Percentiles rank a stretch among this genome's conserved stretches.
Evolutionary conservation across 1,140 invertebrate genomes (phyloP).

Genomic region (Himalopsyche phryganea): DNA sequence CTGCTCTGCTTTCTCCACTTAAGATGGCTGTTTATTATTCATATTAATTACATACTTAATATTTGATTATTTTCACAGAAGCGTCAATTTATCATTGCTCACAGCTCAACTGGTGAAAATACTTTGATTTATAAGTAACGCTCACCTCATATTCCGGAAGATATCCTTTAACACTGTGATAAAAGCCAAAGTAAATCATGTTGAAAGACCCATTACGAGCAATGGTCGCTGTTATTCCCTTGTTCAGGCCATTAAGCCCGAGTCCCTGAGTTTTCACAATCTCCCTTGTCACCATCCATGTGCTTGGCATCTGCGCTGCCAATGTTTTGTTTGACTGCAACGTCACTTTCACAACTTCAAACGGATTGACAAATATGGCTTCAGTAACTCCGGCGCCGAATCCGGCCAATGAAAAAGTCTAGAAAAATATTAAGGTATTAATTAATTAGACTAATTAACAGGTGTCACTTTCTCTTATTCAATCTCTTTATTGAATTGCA

Average conservation of each 20-base stretch:
- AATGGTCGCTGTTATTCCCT: constrained; percentile 85
- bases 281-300: constrained; percentile 71
- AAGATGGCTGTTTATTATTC: too few relatives aligned
- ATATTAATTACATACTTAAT: too few relatives aligned
- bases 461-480: too few relatives aligned
- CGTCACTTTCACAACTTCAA: constrained; percentile 91
- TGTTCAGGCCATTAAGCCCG: constrained; percentile 76
- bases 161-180: constrained; percentile 82
- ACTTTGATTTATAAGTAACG: too few relatives aligned
- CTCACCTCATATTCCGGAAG: constrained; percentile 65
- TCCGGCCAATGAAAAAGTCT: constrained; percentile 85
- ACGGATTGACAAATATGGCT: constrained; percentile 87
- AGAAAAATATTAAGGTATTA: constrained; percentile 38
- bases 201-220: constrained; percentile 87
- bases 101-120: too few relatives aligned
- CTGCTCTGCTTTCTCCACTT: too few relatives aligned
- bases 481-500: too few relatives aligned
- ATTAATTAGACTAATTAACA: too few relatives aligned
- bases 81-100: too few relatives aligned
- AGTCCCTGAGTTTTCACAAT: constrained; percentile 74
- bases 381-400: constrained; percentile 83
- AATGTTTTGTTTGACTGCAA: constrained; percentile 66
- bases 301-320: constrained; percentile 62
- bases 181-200: constrained; percentile 91
- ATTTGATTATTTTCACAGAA: too few relatives aligned